A percentile compares a stretch with the other conserved stretches of the same genome.
phyloP scores from a whole-genome alignment of 2,888 invertebrate genomes.

The Rotaria sp. region DNA sequence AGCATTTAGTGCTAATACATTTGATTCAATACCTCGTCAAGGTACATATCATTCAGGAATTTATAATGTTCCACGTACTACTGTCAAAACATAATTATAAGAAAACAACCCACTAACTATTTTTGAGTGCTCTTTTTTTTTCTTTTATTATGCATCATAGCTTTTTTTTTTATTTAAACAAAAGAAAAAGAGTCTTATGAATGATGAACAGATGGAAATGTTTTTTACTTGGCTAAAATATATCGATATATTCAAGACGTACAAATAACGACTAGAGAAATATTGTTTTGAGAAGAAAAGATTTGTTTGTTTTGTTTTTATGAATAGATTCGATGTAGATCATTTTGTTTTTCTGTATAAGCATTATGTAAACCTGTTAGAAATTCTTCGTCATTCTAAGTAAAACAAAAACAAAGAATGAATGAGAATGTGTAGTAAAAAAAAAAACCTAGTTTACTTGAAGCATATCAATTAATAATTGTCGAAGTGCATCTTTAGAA shows the following conservation, averaged over 20 bases:
- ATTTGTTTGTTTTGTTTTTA: not conserved
- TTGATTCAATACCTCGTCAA: conserved; percentile 34
- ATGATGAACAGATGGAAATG: not conserved
- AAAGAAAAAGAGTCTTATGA: not conserved
- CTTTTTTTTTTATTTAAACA: not conserved
- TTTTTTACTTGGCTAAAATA: not conserved
- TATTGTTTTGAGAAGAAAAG: not conserved
- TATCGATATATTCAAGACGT: not conserved
- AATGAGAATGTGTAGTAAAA: not conserved
- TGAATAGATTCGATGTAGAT: conserved; percentile 6
- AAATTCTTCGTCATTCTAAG: conserved; percentile 17
- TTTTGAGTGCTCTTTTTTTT: not conserved
- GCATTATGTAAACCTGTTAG: not conserved
- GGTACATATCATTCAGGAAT: conserved; percentile 30
- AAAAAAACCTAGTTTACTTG: not conserved
- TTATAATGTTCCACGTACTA: conserved; percentile 27
- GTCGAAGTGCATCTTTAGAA: not conserved
- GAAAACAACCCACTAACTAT: not conserved
- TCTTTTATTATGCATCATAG: not conserved
- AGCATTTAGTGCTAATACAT: conserved; percentile 35
- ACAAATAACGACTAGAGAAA: conserved; percentile 15
- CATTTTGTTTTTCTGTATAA: conserved; percentile 16
- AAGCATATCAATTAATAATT: not conserved
- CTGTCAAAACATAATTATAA: conserved; percentile 17
- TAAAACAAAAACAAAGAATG: not conserved